phyloP scores from a whole-genome alignment of 2,888 invertebrate species.

The Acronicta psi region DNA sequence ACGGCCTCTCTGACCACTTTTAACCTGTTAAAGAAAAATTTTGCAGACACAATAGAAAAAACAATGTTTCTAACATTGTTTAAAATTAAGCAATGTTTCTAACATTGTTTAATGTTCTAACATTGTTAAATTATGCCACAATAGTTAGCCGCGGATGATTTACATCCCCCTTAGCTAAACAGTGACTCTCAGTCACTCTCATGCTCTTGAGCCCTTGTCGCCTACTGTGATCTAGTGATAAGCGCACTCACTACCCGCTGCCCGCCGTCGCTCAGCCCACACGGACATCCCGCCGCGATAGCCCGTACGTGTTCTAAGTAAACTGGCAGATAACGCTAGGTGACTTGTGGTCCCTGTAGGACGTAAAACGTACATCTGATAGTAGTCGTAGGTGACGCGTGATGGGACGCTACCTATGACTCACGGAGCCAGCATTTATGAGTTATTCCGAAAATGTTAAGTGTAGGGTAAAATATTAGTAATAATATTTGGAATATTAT shows the following conservation, averaged over 20 bases:
- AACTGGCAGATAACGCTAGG: conserved; percentile 66
- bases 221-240: background rate
- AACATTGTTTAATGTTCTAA: too few relatives aligned
- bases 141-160: too few relatives aligned
- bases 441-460: conserved; percentile 36
- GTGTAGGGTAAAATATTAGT: background rate
- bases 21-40: too few relatives aligned
- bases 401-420: conserved; percentile 54
- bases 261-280: conserved; percentile 45
- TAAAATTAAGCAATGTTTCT: too few relatives aligned
- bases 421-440: conserved; percentile 13
- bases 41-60: too few relatives aligned
- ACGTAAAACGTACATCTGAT: conserved; percentile 82
- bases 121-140: too few relatives aligned
- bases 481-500: too few relatives aligned
- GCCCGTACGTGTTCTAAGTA: conserved; percentile 70
- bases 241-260: conserved; percentile 30
- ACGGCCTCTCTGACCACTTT: too few relatives aligned
- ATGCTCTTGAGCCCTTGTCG: too few relatives aligned
- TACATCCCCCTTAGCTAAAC: too few relatives aligned
- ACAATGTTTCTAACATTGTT: too few relatives aligned
- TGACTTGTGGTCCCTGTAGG: conserved; percentile 70
- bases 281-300: conserved; percentile 67
- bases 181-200: too few relatives aligned
- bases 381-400: conserved; percentile 66